A percentile compares a stretch with the other conserved stretches of the same genome.
Conservation (phyloP, 2,797 vertebrate genomes). For the Diplodus puntazzo region DNA sequence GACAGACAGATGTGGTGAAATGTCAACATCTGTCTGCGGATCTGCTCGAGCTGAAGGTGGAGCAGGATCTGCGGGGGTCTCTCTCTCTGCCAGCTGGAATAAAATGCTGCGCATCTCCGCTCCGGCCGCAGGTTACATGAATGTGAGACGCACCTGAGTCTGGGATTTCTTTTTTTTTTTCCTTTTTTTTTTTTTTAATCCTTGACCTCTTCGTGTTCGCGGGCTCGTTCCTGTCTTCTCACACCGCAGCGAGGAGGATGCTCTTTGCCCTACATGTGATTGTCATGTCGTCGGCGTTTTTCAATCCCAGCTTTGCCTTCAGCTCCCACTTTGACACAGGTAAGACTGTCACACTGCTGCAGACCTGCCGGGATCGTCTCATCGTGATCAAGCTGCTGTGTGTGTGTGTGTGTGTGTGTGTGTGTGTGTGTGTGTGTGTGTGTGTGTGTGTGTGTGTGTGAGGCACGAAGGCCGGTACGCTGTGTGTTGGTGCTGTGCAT, state of each 20-base stretch:
- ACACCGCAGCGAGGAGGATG: constrained; percentile 82
- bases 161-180: constrained; percentile 32
- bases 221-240: constrained; percentile 61
- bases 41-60: constrained; percentile 69
- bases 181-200: constrained; percentile 22
- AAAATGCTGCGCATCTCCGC: constrained; percentile 75
- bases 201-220: constrained; percentile 48
- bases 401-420: too few species aligned
- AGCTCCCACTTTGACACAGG: constrained; percentile 96
- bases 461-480: constrained; percentile 16
- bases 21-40: constrained; percentile 75
- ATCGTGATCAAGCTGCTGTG: constrained; percentile 1
- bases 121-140: constrained; percentile 43
- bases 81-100: constrained; percentile 65
- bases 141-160: constrained; percentile 64
- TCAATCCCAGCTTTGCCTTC: constrained; percentile 96
- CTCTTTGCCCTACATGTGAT: constrained; percentile 83
- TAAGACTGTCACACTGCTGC: constrained; percentile 79
- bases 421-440: background rate
- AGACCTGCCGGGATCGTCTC: background rate
- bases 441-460: background rate
- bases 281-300: constrained; percentile 94
- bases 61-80: constrained; percentile 56
- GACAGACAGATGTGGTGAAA: constrained; percentile 61
- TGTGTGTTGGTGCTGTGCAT: background rate